Base-by-base conservation (phyloP, 2,797 vertebrate species). In the Sebastes taczanowskii region DNA sequence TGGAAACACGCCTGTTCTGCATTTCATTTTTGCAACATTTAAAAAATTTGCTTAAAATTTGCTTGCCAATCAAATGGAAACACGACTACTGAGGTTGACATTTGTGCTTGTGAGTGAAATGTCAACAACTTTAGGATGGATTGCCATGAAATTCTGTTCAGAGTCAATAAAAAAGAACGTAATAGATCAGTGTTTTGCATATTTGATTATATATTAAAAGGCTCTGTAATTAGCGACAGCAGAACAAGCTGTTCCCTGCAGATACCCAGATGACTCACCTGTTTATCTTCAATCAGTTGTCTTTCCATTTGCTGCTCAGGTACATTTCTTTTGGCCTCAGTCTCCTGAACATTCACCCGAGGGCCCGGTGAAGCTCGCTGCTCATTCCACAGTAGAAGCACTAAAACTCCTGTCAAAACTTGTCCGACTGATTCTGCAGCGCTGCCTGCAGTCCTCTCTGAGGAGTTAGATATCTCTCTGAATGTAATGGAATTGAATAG, bases 361-460 rank as follows among this genome's bases (percentile, higher is more conserved):
- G 68, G 79, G 69, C 77, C 71, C 6, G 46, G 23, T 59, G 68
- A 69, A 63, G 78, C 60, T 76, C 4, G 4, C 67, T 53, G 42
- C 74, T 93, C 91, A 92, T 92, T 93, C 90, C 92, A 80, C 77
- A 78, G 80, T 64, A 23, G 22, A 68, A 29, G 83, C 81, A 68
- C 67, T 67, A 81, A 77, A 73, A 62, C 72, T 88, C 93, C 71
- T 91, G 93, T 94, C 88, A 85, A 86, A 93, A 93, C 94, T 85
- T 93, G 92, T 80, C 80, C n/a, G 22, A 20, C 58, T 62, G 62
- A 77, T 42, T 65, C 64, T 32, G 52, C 66, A 29, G 25, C 6
- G 2, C 67, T 68, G 72, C 46, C 34, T 67, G 34, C 9, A 60
- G 32, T 16, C 53, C n/a, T 5, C 23, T 59, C 35, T 29, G 65